Conservation (phyloP, 2,797 vertebrate species). For the Parauchenoglanis punctatus region DNA sequence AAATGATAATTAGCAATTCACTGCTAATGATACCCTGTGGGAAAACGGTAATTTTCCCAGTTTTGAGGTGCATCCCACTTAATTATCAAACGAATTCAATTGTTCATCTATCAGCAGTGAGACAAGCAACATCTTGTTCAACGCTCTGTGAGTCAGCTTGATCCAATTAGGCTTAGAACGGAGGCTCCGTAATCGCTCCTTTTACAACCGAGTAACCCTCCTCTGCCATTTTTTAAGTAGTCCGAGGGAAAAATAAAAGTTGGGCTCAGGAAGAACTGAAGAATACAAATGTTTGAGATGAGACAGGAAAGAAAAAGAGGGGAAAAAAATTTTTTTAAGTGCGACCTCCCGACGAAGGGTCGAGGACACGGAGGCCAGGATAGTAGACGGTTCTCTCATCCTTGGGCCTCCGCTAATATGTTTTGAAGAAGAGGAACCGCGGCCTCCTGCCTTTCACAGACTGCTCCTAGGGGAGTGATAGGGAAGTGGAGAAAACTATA, state of each 20-base stretch:
- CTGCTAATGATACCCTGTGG: constrained; percentile 69
- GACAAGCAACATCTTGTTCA: constrained; percentile 77
- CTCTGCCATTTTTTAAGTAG: constrained; percentile 61
- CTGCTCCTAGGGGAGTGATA: constrained; percentile 76
- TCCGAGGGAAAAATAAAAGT: constrained; percentile 63
- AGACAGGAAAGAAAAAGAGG: constrained; percentile 46
- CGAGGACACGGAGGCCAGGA: constrained; percentile 71
- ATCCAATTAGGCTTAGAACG: constrained; percentile 77
- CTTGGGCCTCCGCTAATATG: constrained; percentile 74
- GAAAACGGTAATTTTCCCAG: constrained; percentile 71
- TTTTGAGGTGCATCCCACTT: constrained; percentile 72
- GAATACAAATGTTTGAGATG: constrained; percentile 72
- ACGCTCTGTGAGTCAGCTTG: constrained; percentile 76
- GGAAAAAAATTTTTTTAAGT: constrained; percentile 4
- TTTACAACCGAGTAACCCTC: constrained; percentile 61
- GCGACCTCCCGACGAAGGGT: constrained; percentile 72
- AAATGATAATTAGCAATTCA: constrained; percentile 66
- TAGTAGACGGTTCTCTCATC: constrained; percentile 77
- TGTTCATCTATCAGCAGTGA: constrained; percentile 76
- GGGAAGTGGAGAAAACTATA: constrained; percentile 76
- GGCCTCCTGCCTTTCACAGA: constrained; percentile 70
- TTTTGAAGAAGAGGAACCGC: constrained; percentile 68
- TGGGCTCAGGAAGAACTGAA: constrained; percentile 62
- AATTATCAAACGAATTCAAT: constrained; percentile 76
- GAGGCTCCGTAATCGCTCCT: constrained; percentile 77